Evolutionary conservation across 2,888 invertebrate species (phyloP), one percentile per base, ranked within the genome.

Genomic region (Dione juno): DNA sequence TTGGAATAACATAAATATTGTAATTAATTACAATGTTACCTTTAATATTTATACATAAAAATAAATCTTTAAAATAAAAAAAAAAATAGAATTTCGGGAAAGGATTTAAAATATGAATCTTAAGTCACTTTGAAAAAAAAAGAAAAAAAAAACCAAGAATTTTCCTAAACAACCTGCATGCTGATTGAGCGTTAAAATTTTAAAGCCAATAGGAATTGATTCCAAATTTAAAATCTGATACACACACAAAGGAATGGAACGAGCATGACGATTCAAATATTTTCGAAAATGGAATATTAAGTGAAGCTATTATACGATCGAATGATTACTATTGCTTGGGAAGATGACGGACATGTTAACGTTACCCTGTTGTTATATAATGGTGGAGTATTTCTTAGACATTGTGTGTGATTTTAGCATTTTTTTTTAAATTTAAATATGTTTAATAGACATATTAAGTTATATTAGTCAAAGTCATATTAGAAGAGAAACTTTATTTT

Each of bases 231-330:
- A 91, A 90, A 90, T 89, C 88, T 85, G 90, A 90, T 92, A 89
- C 78, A 77, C 85, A 66, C 67, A 90, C 89, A 90, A 90, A 89
- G 87, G 89, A 89, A 89, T 88, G 87, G 88, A 89, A 86, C 85
- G 87, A 89, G 89, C 91, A 92, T 93, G 92, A 92, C 92, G 89
- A 83, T 90, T 88, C 92, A 90, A 92, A 92, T 92, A 90, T 90
- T 91, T 90, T 91, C 83, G 85, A 91, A 92, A 92, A 92, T 92
- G 91, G 89, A 90, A 92, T 92, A 92, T 92, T 90, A 92, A 92
- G 90, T 91, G 89, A 88, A 87, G 86, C 90, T 86, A 92, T 92
- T 92, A 92, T 88, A 87, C 85, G 88, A 86, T 85, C 87, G 86
- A 87, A 83, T 86, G 88, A 88, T 88, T 87, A 87, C 87, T 88